phyloP scores from a whole-genome alignment of 2,113 vertebrate genomes.

The Chrysochloris asiatica region DNA sequence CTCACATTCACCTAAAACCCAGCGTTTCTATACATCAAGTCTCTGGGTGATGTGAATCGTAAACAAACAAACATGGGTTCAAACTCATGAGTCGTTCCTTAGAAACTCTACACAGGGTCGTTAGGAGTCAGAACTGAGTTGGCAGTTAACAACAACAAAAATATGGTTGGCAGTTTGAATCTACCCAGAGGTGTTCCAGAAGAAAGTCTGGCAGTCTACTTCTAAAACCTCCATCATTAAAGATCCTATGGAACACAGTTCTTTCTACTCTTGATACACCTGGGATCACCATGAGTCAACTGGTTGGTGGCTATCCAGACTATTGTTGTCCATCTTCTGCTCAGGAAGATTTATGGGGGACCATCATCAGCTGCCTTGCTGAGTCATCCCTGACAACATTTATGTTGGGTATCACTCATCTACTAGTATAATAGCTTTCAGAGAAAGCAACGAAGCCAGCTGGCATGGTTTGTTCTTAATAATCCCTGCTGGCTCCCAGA shows the following conservation, averaged over 20 bases:
- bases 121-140: too few species aligned
- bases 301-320: not conserved
- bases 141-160: not conserved
- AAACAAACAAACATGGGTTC: too few species aligned
- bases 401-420: not conserved
- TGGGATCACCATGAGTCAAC: not conserved
- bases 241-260: not conserved
- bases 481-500: not conserved
- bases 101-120: too few species aligned
- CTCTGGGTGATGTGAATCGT: not conserved
- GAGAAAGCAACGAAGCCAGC: not conserved
- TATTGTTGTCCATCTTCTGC: not conserved
- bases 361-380: not conserved
- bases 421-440: not conserved
- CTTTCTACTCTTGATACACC: not conserved
- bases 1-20: conserved; percentile 22
- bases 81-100: too few species aligned
- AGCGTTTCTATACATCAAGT: not conserved
- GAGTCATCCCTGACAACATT: not conserved
- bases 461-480: not conserved
- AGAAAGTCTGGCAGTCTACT: not conserved
- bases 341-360: not conserved
- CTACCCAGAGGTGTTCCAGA: not conserved
- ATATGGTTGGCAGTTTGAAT: not conserved
- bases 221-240: not conserved